Evolutionary conservation across 2,888 invertebrate genomes (phyloP), one percentile per base, ranked within the genome.

Genomic region (Calliphora vomitoria): DNA sequence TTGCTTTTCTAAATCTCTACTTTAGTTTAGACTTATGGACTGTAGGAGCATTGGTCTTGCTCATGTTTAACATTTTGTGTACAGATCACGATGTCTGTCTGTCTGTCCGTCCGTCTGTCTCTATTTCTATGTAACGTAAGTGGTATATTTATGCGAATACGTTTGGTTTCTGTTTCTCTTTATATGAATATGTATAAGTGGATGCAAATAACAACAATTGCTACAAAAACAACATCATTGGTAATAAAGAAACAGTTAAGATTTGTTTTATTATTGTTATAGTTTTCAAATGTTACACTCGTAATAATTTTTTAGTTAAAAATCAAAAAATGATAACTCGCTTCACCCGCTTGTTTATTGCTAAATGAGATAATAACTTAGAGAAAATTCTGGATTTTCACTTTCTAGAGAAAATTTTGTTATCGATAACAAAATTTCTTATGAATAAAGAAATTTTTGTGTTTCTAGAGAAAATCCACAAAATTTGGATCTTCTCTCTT

Each of bases 31-130:
- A 82, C 78, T 79, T 79, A 87, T 79, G 55, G 74, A 62, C 64
- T 69, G 47, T 11, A 44, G 44, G 35, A 35, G 15, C 69, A 15
- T 66, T 76, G 72, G 78, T 66, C 81, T 80, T 82, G 79, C 41
- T 64, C 81, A 71, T 87, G 79, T 87, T 82, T 50, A 84, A 84
- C 87, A 87, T 82, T 85, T 80, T 80, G 64, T 82, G 69, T 85
- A 66, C 53, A 87, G 87, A 85, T 87, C 87, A 87, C 87, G 85
- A 78, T 20, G 53, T 68, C 25, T 47, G 72, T 72, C 41, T 44
- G 71, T 76, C 83, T 31, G 35, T 35, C 35, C 6, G 35, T 35
- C 35, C 35, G 6, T 35, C 35, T 35, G 35, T 35, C 35, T 35
- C 6, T 35, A 35, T 35, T 4, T 35, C 20, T 10, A 31, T 55